phyloP scores from a whole-genome alignment of 2,113 vertebrate genomes.

The Elachura formosa region DNA sequence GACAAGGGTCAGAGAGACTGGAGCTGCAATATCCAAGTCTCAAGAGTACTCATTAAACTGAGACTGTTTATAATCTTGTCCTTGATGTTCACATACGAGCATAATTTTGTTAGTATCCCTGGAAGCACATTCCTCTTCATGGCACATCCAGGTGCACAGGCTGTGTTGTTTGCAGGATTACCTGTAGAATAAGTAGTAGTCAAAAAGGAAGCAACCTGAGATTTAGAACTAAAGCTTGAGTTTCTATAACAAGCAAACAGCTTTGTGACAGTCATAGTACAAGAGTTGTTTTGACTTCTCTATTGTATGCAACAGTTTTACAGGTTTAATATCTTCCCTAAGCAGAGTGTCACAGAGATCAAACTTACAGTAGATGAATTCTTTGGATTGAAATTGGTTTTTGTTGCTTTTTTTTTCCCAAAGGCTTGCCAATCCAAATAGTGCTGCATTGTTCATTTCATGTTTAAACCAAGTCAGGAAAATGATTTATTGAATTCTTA shows the following conservation, averaged over 20 bases:
- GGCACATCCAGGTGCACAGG: background rate
- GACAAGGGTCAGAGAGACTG: background rate
- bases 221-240: background rate
- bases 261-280: background rate
- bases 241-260: background rate
- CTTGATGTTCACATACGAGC: fast-evolving
- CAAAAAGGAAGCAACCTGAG: background rate
- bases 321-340: background rate
- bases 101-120: background rate
- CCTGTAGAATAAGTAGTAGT: background rate
- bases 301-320: background rate
- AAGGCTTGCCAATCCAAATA: background rate
- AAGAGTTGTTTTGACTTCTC: background rate
- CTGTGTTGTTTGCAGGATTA: background rate
- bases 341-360: background rate
- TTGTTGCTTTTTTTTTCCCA: background rate
- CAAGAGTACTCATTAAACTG: conserved; percentile 46
- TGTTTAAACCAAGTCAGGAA: background rate
- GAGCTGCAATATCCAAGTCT: background rate
- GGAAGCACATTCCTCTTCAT: background rate
- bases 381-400: background rate
- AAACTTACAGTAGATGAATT: background rate
- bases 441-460: background rate
- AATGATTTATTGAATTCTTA: background rate
- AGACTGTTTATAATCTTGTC: background rate